Evolutionary conservation across 2,888 invertebrate genomes (phyloP), one percentile per base, ranked within the genome.

Genomic region (Lasius fuliginosus): DNA sequence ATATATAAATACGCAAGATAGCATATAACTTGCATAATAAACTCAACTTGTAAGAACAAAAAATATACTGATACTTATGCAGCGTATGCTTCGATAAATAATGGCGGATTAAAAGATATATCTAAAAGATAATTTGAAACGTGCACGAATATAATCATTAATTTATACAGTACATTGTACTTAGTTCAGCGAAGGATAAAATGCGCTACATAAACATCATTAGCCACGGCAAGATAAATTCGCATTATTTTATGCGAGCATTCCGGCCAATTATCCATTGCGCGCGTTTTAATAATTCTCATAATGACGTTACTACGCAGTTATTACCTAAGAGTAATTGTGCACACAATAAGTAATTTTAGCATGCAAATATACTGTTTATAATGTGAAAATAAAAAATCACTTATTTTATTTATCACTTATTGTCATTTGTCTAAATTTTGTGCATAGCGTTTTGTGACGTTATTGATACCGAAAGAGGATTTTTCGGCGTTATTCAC

Each of bases 151-250:
- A 36, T 33, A 42, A 12, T 46, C 18, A 64, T 53, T 64, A 62
- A 74, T 60, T 60, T 46, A 33, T 64, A 23, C 15, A 33, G 15
- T 64, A 27, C 27, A 64, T n/a, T 60, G 42, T 46, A 71, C 69
- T 71, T 71, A 71, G 36, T 36, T 71, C 53, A 71, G n/a, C 60
- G n/a, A 74, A 60, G 36, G 30, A 42, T 42, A 74, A n/a, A 27
- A 62, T 62, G 30, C 15, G 30, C 18, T 53, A 23, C 11, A 58
- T 30, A 60, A 33, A 60, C 30, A 12, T 46, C 73, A 73, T 76
- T 65, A 53, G 46, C 27, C 1, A 60, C 12, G 15, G 27, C 36
- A 76, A 76, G 53, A 65, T 65, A 53, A 49, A 76, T 53, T 65
- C 18, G 40, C 8, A n/a, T 65, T 76, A 49, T 6, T 76, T 49